Evolutionary conservation across 1,140 invertebrate genomes (phyloP), one percentile per base, ranked within the genome.

Genomic region (Sesamia nonagrioides): DNA sequence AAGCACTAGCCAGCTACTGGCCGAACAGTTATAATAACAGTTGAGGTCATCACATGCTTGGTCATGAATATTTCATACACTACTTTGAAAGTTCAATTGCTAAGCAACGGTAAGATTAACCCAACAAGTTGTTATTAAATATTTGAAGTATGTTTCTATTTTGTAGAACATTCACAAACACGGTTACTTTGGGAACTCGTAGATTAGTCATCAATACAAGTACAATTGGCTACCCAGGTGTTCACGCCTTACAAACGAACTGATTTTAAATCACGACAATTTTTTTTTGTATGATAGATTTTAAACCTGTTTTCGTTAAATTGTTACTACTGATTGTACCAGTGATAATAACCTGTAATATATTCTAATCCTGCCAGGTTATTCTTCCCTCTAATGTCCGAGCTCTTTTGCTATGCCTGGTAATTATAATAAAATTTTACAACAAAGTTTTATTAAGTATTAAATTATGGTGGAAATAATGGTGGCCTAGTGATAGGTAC

Each of bases 21-120:
- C 18, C 72, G 78, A 75, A 87, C 84, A 86, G 84, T 86, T 86
- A 85, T 85, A 73, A 81, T 81, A 83, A 82, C 78, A 77, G 76
- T 82, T 83, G 79, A 88, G 77, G 77, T 84, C 81, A 85, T 85
- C 82, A 86, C 73, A 81, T 60, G 77, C 63, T 79, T 54, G 56
- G 63, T 84, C 77, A 84, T 86, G 82, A 82, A 84, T 86, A 84
- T 83, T 83, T 84, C 79, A 85, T 85, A 69, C 58, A 69, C 56
- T 84, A 61, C 69, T 71, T 84, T 82, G 61, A 76, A 80, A 84
- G 77, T 69, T 73, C 74, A 77, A 68, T 52, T 61, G 35, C 56
- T 15, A 68, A 76, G 27, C 74, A 63, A 50, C 45, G 56, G 40
- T 50, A 63, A 60, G 61, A 66, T 77, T 68, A 37, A 66, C 8